phyloP scores from a whole-genome alignment of 1,140 invertebrate species.

The Drosophila melanogaster region DNA sequence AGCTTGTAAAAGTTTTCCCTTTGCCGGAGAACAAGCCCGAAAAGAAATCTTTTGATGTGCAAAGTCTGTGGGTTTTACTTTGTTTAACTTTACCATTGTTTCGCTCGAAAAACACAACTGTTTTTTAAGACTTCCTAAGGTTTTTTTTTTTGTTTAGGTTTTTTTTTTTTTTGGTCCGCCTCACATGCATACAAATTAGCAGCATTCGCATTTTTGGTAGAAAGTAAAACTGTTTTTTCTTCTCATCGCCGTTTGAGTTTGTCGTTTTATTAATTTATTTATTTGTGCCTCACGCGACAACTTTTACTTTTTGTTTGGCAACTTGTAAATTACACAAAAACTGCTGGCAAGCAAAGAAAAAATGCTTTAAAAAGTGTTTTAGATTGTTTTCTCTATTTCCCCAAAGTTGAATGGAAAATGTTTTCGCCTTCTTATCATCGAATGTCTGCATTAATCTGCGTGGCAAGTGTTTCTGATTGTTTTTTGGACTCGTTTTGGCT shows the following conservation, averaged over 20 bases:
- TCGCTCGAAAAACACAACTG: constrained; percentile 30
- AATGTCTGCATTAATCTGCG: constrained; percentile 25
- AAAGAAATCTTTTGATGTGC: constrained; percentile 65
- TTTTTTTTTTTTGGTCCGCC: constrained; percentile 53
- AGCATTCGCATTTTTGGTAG: constrained; percentile 78
- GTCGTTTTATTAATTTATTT: constrained; percentile 75
- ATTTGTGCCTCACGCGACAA: constrained; percentile 66
- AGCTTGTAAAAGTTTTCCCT: constrained; percentile 44
- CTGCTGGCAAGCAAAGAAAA: constrained; percentile 21
- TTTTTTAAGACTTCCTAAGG: constrained; percentile 14
- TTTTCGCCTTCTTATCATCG: constrained; percentile 22
- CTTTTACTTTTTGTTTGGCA: constrained; percentile 74
- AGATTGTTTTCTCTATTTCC: constrained; percentile 13
- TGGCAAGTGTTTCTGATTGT: constrained; percentile 25
- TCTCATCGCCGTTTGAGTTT: constrained; percentile 25
- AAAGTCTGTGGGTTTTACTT: constrained; percentile 30
- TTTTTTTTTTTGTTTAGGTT: constrained; percentile 22
- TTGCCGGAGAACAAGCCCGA: constrained; percentile 1
- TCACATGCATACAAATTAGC: constrained; percentile 78
- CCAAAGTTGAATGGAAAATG: constrained; percentile 14
- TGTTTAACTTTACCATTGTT: constrained; percentile 37
- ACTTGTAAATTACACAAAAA: constrained; percentile 71
- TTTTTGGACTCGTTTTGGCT: constrained; percentile 35
- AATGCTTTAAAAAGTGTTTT: constrained; percentile 32
- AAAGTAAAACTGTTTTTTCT: constrained; percentile 77